phyloP scores from a whole-genome alignment of 2,797 vertebrate genomes.

The Myotis daubentonii region DNA sequence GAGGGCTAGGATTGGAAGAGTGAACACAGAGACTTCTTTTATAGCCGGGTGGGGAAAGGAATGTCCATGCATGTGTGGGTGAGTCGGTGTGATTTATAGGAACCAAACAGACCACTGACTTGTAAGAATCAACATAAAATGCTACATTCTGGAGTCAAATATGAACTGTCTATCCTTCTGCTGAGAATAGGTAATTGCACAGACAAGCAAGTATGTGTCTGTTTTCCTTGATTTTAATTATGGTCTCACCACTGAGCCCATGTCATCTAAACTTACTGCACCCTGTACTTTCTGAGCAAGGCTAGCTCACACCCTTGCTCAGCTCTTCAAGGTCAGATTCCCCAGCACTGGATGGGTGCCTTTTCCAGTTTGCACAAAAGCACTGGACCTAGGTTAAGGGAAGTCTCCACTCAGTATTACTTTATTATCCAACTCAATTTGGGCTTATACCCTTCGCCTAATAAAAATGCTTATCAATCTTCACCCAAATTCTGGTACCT shows the following conservation, averaged over 20 bases:
- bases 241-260: background rate
- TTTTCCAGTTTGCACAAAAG: background rate
- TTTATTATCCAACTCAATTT: background rate
- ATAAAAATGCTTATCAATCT: background rate
- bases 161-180: background rate
- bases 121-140: background rate
- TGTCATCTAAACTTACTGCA: background rate
- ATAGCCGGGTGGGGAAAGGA: background rate
- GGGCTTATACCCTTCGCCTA: background rate
- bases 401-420: background rate
- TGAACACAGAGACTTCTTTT: background rate
- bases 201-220: background rate
- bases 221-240: background rate
- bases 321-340: background rate
- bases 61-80: rapidly evolving
- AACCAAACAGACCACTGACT: background rate
- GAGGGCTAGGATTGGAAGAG: background rate
- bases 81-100: background rate
- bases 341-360: background rate
- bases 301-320: background rate
- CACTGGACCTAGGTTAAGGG: background rate
- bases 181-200: background rate
- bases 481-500: background rate
- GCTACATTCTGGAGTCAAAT: background rate
- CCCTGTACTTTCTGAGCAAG: background rate